phyloP scores from a whole-genome alignment of 2,797 vertebrate species.

The Spheniscus humboldti region DNA sequence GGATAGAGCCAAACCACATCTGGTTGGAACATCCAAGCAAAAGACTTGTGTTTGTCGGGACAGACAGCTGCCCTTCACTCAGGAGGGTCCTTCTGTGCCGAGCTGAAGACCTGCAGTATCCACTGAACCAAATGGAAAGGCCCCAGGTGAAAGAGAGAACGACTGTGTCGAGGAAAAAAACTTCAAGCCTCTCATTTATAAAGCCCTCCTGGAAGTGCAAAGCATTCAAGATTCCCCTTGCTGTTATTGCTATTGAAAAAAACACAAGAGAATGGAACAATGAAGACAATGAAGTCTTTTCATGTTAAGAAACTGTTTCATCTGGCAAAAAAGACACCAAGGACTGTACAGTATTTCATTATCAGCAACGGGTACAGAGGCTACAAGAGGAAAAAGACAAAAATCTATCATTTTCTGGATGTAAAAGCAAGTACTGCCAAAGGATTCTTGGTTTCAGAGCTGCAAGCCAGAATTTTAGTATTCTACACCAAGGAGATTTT shows the following conservation, averaged over 20 bases:
- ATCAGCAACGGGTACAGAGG: neutral
- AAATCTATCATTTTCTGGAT: neutral
- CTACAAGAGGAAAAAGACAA: neutral
- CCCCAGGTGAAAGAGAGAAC: neutral
- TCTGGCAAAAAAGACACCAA: neutral
- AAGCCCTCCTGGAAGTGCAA: neutral
- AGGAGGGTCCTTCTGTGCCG: neutral
- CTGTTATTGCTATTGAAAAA: neutral
- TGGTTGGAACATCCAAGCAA: neutral
- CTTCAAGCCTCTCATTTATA: neutral
- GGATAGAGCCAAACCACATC: neutral
- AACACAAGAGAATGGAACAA: neutral
- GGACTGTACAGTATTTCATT: neutral
- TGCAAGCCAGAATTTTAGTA: neutral
- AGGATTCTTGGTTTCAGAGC: neutral
- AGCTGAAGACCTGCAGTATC: neutral
- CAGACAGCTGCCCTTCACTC: neutral
- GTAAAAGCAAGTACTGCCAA: neutral
- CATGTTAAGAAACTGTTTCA: neutral
- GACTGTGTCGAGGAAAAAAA: accelerated
- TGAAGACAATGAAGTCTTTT: neutral
- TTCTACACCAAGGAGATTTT: neutral
- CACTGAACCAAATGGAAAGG: neutral
- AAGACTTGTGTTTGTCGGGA: neutral
- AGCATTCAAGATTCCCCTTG: neutral